Percentiles rank a stretch among this genome's conserved stretches.
phyloP scores from a whole-genome alignment of 1,140 invertebrate genomes.

The Bactericera cockerelli region DNA sequence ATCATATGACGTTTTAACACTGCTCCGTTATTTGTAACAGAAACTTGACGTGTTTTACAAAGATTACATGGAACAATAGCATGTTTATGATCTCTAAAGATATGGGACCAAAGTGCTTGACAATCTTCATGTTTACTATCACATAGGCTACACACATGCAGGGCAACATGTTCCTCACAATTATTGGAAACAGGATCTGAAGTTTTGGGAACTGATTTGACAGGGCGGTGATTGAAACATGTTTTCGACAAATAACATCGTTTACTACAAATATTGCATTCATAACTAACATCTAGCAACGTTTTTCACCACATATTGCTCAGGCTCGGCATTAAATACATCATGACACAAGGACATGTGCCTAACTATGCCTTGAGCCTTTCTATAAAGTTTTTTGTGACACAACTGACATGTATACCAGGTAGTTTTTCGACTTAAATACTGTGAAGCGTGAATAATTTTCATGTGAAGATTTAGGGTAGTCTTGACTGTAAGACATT shows the following conservation, averaged over 20 bases:
- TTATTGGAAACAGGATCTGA: no score
- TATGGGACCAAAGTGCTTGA: no score
- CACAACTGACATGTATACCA: background rate
- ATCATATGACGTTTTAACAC: no score
- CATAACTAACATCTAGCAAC: background rate
- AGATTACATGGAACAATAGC: no score
- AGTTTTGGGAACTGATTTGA: no score
- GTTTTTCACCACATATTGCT: background rate
- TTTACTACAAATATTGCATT: background rate
- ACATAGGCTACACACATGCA: no score
- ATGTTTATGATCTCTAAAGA: no score
- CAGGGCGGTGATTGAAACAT: background rate
- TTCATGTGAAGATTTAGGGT: no score
- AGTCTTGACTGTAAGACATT: background rate
- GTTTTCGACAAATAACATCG: background rate
- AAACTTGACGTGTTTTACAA: no score
- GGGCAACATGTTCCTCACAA: no score
- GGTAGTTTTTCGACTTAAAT: background rate
- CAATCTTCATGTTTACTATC: no score
- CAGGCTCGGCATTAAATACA: background rate
- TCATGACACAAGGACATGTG: background rate
- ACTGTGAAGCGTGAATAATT: background rate
- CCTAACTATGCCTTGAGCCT: background rate
- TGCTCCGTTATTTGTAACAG: no score
- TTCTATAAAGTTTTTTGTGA: background rate